Evolutionary conservation across 2,113 vertebrate genomes (phyloP).

Genomic region (Zosterops japonicus): DNA sequence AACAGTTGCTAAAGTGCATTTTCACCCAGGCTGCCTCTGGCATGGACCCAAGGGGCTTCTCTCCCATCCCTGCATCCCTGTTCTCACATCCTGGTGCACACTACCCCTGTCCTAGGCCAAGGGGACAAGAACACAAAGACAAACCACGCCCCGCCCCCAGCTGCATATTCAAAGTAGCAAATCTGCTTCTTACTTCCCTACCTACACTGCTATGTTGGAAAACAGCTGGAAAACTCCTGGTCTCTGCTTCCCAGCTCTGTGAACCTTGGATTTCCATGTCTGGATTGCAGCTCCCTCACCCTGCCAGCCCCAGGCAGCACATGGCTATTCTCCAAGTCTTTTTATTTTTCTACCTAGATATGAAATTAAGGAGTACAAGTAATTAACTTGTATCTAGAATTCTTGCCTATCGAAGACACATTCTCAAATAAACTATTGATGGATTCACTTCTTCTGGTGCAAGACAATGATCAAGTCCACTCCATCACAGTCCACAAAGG

Average conservation of each 20-base stretch:
- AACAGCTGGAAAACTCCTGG: not conserved
- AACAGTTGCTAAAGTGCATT: not conserved
- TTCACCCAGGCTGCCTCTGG: not conserved
- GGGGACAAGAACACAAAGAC: accelerated
- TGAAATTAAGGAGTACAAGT: not conserved
- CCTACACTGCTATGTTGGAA: not conserved
- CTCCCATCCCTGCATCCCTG: not conserved
- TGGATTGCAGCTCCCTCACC: accelerated
- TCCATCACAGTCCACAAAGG: not conserved
- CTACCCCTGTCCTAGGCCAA: not conserved
- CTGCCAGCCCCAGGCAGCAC: not conserved
- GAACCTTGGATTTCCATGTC: not conserved
- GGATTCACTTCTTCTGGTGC: not conserved
- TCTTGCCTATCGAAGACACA: not conserved
- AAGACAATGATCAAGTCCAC: not conserved
- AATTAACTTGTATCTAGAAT: not conserved
- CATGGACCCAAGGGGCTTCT: not conserved
- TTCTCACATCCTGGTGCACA: accelerated
- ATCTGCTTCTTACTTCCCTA: not conserved
- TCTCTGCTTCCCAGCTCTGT: not conserved
- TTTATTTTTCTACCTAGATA: not conserved
- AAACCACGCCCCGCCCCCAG: not conserved
- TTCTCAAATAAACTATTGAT: not conserved
- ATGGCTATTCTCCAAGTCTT: not conserved
- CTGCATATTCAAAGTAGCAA: accelerated